Base-by-base conservation (phyloP, 1,140 invertebrate genomes). In the Drosophila repleta region DNA sequence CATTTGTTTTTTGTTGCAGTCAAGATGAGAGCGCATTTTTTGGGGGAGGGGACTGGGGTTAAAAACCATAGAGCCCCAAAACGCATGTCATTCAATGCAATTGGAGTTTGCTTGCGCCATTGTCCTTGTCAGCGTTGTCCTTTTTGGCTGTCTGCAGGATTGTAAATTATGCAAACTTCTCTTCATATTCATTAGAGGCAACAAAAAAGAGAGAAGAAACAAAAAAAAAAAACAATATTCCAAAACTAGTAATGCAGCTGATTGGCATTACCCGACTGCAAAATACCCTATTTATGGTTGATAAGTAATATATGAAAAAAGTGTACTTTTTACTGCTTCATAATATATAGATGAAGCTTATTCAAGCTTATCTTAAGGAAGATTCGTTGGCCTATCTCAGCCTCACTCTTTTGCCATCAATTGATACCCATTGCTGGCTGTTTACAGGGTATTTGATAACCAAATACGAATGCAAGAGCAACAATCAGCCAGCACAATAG, bases 51-150 rank as follows among this genome's bases (percentile, higher is more conserved):
- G 1, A 26, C 7, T 11, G n/a, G 20, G 13, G 21, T 6, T n/a
- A 48, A 13, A 35, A 35, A 35, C 21, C 43, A 49, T 43, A 18
- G 29, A 64, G 58, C 66, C 53, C 21, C 64, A 53, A 87, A 85
- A 74, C 63, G 82, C 81, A 87, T 85, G 82, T 78, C 81, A 87
- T 87, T 87, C 58, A 72, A 82, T 85, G 81, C 74, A 85, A 75
- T 87, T 84, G 63, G 48, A 46, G 74, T 58, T 46, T 51, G 55
- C 39, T 55, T 20, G 29, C 15, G 18, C 21, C 61, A 63, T 74
- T 66, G 69, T 67, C 46, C 55, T 74, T 39, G 45, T 18, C 32
- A 37, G 35, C 20, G 39, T 39, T 53, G 32, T 32, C 11, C 32
- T 41, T 57, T 48, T 57, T 13, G 48, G 24, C 51, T 55, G 26